A percentile compares a stretch with the other conserved stretches of the same genome.
Evolutionary conservation across 2,113 vertebrate genomes (phyloP).

Genomic region (Calyptomena viridis): DNA sequence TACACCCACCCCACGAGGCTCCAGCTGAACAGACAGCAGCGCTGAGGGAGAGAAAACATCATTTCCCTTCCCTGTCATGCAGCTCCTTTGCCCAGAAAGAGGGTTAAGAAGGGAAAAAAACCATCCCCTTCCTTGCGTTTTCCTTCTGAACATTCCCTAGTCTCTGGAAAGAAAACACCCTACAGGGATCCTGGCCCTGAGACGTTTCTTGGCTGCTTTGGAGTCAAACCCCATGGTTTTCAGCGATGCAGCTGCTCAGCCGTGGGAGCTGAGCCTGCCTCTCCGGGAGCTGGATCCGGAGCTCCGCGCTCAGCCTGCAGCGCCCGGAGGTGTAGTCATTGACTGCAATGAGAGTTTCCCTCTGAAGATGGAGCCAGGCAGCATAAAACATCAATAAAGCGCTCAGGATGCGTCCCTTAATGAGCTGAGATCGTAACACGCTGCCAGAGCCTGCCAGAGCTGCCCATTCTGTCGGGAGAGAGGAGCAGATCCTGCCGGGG

Average conservation of each 20-base stretch:
- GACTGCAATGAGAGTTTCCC: conserved; percentile 42
- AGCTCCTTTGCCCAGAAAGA: neutral
- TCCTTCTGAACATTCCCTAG: neutral
- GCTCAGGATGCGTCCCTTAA: conserved; percentile 48
- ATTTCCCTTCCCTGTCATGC: neutral
- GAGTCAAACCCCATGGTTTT: neutral
- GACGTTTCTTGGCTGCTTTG: accelerated
- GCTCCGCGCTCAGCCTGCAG: neutral
- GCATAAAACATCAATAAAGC: conserved; percentile 36
- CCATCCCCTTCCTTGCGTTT: neutral
- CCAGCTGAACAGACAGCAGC: neutral
- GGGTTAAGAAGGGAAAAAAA: neutral
- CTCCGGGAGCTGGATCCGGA: neutral
- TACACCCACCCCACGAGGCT: neutral
- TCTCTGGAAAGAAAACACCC: neutral
- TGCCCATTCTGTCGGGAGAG: conserved; percentile 21
- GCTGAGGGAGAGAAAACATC: neutral
- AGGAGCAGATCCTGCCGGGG: conserved; percentile 29
- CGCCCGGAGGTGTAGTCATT: conserved; percentile 1
- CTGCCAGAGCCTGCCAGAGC: conserved; percentile 24
- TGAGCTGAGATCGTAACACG: conserved; percentile 16
- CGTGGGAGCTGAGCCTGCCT: neutral
- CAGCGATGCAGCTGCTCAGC: neutral
- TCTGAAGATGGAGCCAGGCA: conserved; percentile 63
- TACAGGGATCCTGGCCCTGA: neutral